Evolutionary conservation across 2,113 vertebrate species (phyloP), one percentile per base, ranked within the genome.

Genomic region (Ibidorhyncha struthersii): DNA sequence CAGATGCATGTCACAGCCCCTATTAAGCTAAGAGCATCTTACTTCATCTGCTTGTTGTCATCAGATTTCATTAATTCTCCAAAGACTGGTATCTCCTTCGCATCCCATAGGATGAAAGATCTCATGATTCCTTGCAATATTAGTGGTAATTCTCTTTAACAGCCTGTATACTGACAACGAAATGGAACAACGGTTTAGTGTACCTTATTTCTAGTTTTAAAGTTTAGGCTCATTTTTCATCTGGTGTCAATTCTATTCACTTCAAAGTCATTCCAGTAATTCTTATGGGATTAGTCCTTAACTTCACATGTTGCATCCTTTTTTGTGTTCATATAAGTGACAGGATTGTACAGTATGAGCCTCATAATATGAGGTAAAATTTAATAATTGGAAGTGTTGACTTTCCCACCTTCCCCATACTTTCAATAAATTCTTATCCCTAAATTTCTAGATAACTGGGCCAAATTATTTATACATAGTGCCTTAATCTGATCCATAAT

Each of bases 31-130:
- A 82, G 58, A 88, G 58, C 49, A 58, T 95, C 74, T 93, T 88
- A 59, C 26, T 89, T 96, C 27, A 32, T 87, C 86, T 91, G 38
- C 61, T 82, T 61, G 22, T 55, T 87, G 70, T 86, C 52, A 92
- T 91, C 70, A 90, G 62, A 82, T 88, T 95, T 85, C 78, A 95
- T 15, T 91, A 90, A 82, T 82, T 93, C 36, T 78, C 53, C n/a
- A 17, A 56, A 76, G 62, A 47, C 0, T 0, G 10, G 40, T 69
- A 18, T 85, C 38, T 86, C 25, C 27, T 90, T 58, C 77, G 58
- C 85, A 89, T 83, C 79, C 82, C n/a, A 8, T 19, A 73, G 66
- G 74, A 62, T 0, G 0, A 71, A 92, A 84, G 21, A 73, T 50
- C 34, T 25, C 20, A 1, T 10, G 34, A 82, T 66, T 81, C n/a